Evolutionary conservation across 2,113 vertebrate genomes (phyloP).

Genomic region (Chaetops frenatus): DNA sequence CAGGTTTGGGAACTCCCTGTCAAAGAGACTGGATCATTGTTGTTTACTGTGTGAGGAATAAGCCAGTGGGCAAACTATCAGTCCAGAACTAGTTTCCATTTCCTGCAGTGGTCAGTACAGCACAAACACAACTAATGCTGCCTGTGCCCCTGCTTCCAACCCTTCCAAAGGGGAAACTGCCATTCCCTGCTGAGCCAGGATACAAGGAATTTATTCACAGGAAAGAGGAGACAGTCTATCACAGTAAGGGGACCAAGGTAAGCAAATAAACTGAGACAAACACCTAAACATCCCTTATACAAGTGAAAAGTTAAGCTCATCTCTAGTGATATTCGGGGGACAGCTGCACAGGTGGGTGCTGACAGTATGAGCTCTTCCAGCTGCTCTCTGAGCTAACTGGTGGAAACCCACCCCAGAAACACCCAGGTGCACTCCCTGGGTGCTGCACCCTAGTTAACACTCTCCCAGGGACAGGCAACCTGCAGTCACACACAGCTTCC

Average conservation of each 20-base stretch:
- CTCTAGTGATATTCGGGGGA: neutral
- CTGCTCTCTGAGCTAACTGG: neutral
- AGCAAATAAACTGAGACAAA: neutral
- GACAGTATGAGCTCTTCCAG: neutral
- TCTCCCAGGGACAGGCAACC: neutral
- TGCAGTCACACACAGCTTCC: neutral
- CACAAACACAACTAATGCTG: accelerated
- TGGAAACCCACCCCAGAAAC: neutral
- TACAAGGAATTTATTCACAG: neutral
- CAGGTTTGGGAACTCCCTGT: neutral
- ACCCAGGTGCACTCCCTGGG: neutral
- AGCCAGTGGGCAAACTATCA: neutral
- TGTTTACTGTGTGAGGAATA: neutral
- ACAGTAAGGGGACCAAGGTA: neutral
- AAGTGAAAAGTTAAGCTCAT: neutral
- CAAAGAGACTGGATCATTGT: neutral
- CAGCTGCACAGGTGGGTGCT: neutral
- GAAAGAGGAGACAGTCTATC: neutral
- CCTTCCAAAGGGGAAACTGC: neutral
- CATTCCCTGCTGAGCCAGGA: neutral
- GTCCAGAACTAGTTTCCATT: neutral
- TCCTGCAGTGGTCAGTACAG: neutral
- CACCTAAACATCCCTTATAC: neutral
- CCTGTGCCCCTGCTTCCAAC: neutral
- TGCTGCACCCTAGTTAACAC: neutral